Conservation (phyloP, 2,797 vertebrate species). For the Hemitrygon akajei region DNA sequence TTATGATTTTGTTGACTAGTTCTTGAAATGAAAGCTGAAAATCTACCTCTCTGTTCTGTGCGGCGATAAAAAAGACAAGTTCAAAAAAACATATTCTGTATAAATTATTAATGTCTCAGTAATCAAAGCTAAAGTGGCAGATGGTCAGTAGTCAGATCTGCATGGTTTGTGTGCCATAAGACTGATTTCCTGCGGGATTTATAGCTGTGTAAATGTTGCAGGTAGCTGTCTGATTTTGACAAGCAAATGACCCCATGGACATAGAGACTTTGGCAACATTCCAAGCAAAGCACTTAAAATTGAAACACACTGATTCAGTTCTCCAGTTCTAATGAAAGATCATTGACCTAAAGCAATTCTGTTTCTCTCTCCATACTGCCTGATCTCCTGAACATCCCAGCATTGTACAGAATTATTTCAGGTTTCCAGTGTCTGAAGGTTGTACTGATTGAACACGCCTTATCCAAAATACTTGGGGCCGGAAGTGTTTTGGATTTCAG, state of each 20-base stretch:
- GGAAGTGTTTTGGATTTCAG: too few species aligned
- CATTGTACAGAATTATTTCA: too few species aligned
- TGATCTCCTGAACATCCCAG: too few species aligned
- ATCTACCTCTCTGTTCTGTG: not conserved
- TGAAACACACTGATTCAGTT: too few species aligned
- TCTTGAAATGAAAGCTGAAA: not conserved
- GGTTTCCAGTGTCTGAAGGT: too few species aligned
- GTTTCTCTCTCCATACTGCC: too few species aligned
- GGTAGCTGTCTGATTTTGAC: not conserved
- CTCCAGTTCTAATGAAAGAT: too few species aligned
- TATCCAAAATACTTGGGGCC: too few species aligned
- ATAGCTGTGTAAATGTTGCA: not conserved
- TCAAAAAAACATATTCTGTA: not conserved
- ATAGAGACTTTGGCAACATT: not conserved
- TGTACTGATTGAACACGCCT: too few species aligned
- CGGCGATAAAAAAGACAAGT: not conserved
- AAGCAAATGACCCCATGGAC: not conserved
- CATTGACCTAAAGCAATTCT: too few species aligned
- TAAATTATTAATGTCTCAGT: not conserved
- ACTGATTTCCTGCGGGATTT: not conserved
- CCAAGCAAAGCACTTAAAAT: not conserved
- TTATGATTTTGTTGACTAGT: not conserved
- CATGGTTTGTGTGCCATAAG: not conserved
- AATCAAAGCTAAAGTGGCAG: not conserved
- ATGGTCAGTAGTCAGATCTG: not conserved